Evolutionary conservation across 2,113 vertebrate species (phyloP), one percentile per base, ranked within the genome.

Genomic region (Neotragus pygmaeus): DNA sequence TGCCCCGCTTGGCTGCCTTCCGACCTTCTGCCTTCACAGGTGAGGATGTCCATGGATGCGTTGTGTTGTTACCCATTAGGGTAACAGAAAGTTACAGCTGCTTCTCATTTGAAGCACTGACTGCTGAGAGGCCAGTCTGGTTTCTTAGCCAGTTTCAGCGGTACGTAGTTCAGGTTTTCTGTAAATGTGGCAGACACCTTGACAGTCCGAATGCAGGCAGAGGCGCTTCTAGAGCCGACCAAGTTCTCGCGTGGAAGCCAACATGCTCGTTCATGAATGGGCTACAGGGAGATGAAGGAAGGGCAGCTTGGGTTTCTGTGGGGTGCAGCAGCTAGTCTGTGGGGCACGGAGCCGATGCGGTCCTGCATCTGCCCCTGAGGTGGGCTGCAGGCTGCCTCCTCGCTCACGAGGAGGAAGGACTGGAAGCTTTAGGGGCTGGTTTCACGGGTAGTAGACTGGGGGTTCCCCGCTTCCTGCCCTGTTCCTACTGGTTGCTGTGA

Each of bases 1-100:
- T 99, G 17, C 99, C 99, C 0, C 99, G 99, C 19, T 73, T 99
- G 93, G 99, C 99, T 4, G 99, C 99, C 43, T 99, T 99, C 98
- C 99, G 99, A 98, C 99, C 99, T 23, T 99, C 99, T 3, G 99
- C 98, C 0, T 99, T 99, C 98, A 99, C 99, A 99, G 99, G 99
- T 99, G 97, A 98, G 98, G 57, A 30, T 82, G 85, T 64, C 77
- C 1, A 0, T 14, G 30, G 70, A 62, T 14, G 60, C 12, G 4
- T 73, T 2, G 16, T 36, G 1, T 64, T 55, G 2, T 82, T 70
- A 27, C 64, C 82, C n/a, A 2, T 39, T 6, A 19, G 55, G 73
- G 36, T 17, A 5, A 28, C 25, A 8, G 2, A 77, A 57, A 51
- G 47, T 60, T 66, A 3, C 0, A 13, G 12, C 75, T 57, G 39